These are phyloP conservation scores for Amphipoea lucens DNA, from an alignment of 2,888 invertebrate genomes.

Conservation along the genomic window DNA sequence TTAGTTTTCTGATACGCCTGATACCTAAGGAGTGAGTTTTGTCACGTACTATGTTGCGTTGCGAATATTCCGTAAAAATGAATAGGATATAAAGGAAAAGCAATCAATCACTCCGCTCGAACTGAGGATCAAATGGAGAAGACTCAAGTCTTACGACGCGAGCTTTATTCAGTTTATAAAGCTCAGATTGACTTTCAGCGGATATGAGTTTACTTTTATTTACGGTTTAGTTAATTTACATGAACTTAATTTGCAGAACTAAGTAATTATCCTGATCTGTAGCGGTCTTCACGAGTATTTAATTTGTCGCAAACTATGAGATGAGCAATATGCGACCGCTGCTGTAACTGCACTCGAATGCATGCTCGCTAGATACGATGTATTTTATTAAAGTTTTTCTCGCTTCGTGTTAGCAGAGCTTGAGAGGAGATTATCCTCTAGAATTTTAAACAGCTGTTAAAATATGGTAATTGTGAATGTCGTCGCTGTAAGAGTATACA, in stretches of 20 bases:
- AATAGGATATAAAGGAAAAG: conserved; percentile 36
- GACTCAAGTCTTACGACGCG: conserved; percentile 6
- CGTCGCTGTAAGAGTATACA: neutral
- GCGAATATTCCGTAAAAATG: conserved; percentile 21
- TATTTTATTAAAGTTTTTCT: conserved; percentile 24
- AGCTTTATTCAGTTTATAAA: conserved; percentile 11
- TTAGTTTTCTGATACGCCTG: neutral
- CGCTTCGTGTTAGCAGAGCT: conserved; percentile 18
- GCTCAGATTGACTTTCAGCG: neutral
- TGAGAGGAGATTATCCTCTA: conserved; percentile 6
- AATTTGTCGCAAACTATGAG: conserved; percentile 38
- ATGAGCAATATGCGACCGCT: conserved; percentile 38
- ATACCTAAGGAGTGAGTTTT: conserved; percentile 4
- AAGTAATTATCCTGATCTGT: conserved; percentile 9
- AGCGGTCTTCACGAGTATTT: conserved; percentile 16
- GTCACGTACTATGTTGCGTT: conserved; percentile 18
- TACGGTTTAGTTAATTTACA: neutral
- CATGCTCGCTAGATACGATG: conserved; percentile 21
- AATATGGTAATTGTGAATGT: neutral
- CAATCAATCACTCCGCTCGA: conserved; percentile 33
- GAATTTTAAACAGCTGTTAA: conserved; percentile 8
- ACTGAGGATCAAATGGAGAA: conserved; percentile 34
- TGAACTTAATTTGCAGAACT: neutral
- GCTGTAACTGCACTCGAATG: conserved; percentile 5
- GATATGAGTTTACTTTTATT: neutral